These are phyloP conservation scores for Andrena dorsata DNA, from an alignment of 2,888 invertebrate species.

Conservation along the genomic window DNA sequence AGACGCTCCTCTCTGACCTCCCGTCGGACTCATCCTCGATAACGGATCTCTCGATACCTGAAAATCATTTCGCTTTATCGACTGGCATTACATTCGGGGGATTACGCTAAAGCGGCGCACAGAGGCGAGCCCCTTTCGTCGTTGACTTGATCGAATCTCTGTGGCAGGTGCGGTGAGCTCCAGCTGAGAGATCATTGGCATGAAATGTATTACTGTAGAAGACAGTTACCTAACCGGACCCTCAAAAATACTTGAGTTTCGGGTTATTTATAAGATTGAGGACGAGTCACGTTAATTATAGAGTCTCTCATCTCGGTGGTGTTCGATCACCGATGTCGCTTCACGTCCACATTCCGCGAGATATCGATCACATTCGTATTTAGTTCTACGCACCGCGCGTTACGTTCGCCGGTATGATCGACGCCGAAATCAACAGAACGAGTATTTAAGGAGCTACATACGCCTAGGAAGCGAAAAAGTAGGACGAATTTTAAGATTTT, in stretches of 20 bases:
- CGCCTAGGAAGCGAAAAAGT: too few relatives aligned
- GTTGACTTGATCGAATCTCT: background rate
- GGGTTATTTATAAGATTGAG: constrained; percentile 80
- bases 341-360: constrained; percentile 43
- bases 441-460: background rate
- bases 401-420: constrained; percentile 1
- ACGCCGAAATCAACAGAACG: constrained; percentile 7
- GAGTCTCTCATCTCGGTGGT: constrained; percentile 62
- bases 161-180: constrained; percentile 9
- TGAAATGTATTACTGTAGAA: constrained; percentile 57
- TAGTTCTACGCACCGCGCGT: constrained; percentile 11
- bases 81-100: background rate
- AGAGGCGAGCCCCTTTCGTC: background rate
- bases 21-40: constrained; percentile 40
- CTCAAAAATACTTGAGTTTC: constrained; percentile 76
- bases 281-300: constrained; percentile 74
- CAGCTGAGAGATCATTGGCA: constrained; percentile 26
- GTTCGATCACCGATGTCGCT: constrained; percentile 69
- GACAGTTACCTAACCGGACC: constrained; percentile 73
- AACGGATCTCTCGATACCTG: constrained; percentile 63
- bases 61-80: background rate
- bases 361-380: constrained; percentile 65
- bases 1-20: constrained; percentile 59
- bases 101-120: too few relatives aligned
- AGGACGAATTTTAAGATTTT: too few relatives aligned